Base-by-base conservation (phyloP, 2,113 vertebrate species). In the Xerus inauris region DNA sequence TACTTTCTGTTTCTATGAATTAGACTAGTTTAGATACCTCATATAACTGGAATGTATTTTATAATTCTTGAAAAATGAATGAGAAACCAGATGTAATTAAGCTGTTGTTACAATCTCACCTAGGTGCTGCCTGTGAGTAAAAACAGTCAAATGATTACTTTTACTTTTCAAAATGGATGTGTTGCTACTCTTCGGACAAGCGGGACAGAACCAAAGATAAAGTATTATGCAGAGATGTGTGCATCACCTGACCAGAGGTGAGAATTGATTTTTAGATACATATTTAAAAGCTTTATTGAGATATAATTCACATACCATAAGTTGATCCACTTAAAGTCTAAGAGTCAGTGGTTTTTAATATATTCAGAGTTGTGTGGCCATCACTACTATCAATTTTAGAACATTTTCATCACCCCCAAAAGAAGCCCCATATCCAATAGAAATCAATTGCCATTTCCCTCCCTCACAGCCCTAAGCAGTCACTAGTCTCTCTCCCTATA, bases 161-260 rank as follows among this genome's bases (percentile, higher is more conserved):
- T 99, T 95, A 99, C 98, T 0, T 99, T 99, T 73, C 99, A 99
- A 96, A 99, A 99, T 3, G 99, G 99, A 42, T 98, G 99, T 6
- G 99, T 99, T 65, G 99, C 99, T 87, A 99, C 99, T 11, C 98
- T 99, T 57, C 98, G 99, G 85, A 99, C 99, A 1, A 99, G 99
- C 1, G 99, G 99, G 35, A 99, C 99, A 0, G 99, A 99, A 94
- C 99, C 99, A 54, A 99, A 99, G 98, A 99, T 99, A 97, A 99
- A 99, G 87, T 99, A 98, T 97, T 99, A 99, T 35, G 99, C 99
- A 0, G 99, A 99, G 98, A 98, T 99, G 98, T 99, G 99, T 0
- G 99, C 99, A 0, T 87, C 97, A 1, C 99, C 99, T 0, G 99
- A 99, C 0, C 98, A 98, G 96, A 99, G 99, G 99, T 99, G 76